Conservation (phyloP, 2,113 vertebrate genomes). For the Microtus richardsoni region DNA sequence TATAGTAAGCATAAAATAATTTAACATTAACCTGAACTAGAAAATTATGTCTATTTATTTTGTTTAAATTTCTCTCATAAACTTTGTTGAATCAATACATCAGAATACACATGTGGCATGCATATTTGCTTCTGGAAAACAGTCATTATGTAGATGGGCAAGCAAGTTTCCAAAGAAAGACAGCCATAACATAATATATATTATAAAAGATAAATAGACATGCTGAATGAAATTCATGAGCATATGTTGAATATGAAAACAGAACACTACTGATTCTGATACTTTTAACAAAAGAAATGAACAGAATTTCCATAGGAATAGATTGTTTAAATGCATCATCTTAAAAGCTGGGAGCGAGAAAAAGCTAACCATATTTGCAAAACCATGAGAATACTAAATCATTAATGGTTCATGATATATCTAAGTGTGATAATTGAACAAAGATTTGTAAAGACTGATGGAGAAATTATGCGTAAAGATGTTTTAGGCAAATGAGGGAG, state of each 20-base stretch:
- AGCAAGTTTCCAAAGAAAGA: not conserved
- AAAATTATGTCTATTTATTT: not conserved
- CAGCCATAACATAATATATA: not conserved
- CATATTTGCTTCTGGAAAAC: no score
- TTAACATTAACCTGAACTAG: not conserved
- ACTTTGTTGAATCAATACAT: not conserved
- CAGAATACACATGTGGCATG: not conserved
- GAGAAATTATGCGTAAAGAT: not conserved
- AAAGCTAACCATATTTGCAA: not conserved
- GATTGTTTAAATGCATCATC: not conserved
- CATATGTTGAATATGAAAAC: not conserved
- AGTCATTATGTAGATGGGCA: not conserved
- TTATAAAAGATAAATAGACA: not conserved
- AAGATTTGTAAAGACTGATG: not conserved
- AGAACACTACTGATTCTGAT: not conserved
- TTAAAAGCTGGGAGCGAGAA: not conserved
- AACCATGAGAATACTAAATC: not conserved
- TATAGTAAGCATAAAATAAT: not conserved
- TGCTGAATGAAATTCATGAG: not conserved
- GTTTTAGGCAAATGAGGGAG: not conserved
- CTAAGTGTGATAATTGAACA: not conserved
- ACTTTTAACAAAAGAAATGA: not conserved
- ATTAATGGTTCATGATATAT: not conserved
- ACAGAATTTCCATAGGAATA: not conserved
- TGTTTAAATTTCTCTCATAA: not conserved